These are phyloP conservation scores for Cyprinella venusta DNA, from an alignment of 2,797 vertebrate genomes.

Conservation along the genomic window DNA sequence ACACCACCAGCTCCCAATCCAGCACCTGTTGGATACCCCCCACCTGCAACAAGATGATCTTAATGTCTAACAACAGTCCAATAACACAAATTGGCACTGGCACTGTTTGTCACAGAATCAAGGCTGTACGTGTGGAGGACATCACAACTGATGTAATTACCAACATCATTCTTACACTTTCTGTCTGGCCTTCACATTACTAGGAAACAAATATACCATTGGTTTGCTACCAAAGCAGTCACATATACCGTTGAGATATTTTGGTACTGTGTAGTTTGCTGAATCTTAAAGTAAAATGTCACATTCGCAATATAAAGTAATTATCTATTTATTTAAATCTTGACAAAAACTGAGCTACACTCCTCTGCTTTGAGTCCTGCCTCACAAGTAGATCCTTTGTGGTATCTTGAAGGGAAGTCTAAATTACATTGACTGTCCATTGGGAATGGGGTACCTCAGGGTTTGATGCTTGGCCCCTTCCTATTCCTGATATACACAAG, in stretches of 20 bases:
- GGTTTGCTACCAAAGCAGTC: neutral
- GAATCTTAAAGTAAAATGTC: neutral
- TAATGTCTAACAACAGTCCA: neutral
- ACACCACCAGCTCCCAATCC: conserved; percentile 62
- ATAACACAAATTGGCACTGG: neutral
- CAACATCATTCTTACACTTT: conserved; percentile 67
- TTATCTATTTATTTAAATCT: neutral
- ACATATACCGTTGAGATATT: neutral
- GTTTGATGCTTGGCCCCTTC: neutral
- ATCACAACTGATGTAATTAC: conserved; percentile 63
- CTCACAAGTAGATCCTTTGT: neutral
- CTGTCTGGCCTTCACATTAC: conserved; percentile 53
- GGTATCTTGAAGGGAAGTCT: neutral
- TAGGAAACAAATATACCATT: neutral
- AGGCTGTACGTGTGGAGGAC: conserved; percentile 68
- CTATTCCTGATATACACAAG: neutral
- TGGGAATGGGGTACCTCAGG: neutral
- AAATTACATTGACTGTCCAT: neutral
- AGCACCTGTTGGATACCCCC: conserved; percentile 64
- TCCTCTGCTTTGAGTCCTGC: neutral
- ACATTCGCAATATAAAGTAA: neutral
- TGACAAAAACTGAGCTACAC: neutral
- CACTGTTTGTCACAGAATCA: neutral
- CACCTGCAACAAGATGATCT: conserved; percentile 51
- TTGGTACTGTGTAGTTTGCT: neutral